Conservation (phyloP, 2,797 vertebrate species). For the Capromys pilorides region DNA sequence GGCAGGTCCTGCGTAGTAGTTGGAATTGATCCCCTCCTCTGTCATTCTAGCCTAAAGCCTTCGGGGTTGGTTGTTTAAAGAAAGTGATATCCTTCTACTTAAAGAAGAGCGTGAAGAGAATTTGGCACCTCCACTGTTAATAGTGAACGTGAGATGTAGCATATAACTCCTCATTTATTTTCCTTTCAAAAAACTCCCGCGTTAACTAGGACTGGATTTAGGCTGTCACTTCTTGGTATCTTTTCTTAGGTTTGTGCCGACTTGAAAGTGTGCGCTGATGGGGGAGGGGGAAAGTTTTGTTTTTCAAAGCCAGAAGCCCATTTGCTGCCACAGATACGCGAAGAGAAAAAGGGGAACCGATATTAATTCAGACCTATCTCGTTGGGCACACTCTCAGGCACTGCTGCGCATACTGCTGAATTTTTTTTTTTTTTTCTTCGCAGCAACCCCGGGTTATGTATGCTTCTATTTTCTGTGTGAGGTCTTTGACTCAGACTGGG, state of each 20-base stretch:
- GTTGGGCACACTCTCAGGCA: background rate
- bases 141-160: constrained; percentile 10
- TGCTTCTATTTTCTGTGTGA: background rate
- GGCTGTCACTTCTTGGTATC: constrained; percentile 10
- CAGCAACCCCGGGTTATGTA: background rate
- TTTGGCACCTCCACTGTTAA: background rate
- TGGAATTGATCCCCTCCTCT: constrained; percentile 22
- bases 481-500: background rate
- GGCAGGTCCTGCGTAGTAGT: background rate
- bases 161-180: background rate
- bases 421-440: background rate
- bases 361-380: constrained; percentile 49
- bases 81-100: background rate
- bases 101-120: background rate
- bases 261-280: constrained; percentile 26
- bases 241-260: constrained; percentile 41
- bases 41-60: background rate
- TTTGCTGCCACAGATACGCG: constrained; percentile 8
- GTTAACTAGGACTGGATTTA: background rate
- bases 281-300: constrained; percentile 43
- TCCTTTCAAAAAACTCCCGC: background rate
- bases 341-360: constrained; percentile 64
- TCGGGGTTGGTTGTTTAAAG: background rate
- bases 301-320: constrained; percentile 60
- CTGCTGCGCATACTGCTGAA: background rate